A percentile compares a stretch with the other conserved stretches of the same genome.
Conservation (phyloP, 2,797 vertebrate species). For the Tympanoctomys barrerae region DNA sequence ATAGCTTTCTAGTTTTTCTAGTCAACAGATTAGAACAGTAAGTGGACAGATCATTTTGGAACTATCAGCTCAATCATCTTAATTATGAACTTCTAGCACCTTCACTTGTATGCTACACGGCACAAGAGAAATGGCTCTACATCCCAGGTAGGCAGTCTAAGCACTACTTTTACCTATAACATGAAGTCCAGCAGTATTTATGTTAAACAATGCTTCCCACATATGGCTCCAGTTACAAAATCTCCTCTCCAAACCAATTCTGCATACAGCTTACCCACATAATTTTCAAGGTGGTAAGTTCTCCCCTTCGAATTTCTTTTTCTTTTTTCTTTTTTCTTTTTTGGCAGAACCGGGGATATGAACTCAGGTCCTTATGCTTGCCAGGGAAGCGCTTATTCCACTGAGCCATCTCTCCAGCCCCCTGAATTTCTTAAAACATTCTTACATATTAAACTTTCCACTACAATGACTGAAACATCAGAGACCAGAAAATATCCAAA, state of each 20-base stretch:
- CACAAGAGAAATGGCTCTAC: neutral
- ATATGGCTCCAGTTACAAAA: neutral
- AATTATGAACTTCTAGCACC: neutral
- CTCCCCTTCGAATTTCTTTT: neutral
- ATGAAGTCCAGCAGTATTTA: neutral
- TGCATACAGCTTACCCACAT: neutral
- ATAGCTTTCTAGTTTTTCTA: neutral
- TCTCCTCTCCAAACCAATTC: neutral
- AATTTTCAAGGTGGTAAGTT: neutral
- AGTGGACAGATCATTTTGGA: neutral
- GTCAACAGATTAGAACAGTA: neutral
- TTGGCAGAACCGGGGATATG: too few species aligned
- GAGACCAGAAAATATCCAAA: neutral
- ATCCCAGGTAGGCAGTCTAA: fast-evolving
- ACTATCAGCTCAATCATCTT: neutral
- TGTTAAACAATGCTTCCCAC: neutral
- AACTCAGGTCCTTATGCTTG: too few species aligned
- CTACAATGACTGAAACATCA: neutral
- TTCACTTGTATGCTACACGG: neutral
- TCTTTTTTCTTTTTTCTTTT: too few species aligned
- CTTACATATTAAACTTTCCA: neutral
- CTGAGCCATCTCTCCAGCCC: too few species aligned
- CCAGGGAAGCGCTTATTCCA: too few species aligned
- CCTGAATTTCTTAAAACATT: neutral
- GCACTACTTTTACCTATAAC: neutral